Evolutionary conservation across 2,797 vertebrate genomes (phyloP).

Genomic region (Hippocampus kuda): DNA sequence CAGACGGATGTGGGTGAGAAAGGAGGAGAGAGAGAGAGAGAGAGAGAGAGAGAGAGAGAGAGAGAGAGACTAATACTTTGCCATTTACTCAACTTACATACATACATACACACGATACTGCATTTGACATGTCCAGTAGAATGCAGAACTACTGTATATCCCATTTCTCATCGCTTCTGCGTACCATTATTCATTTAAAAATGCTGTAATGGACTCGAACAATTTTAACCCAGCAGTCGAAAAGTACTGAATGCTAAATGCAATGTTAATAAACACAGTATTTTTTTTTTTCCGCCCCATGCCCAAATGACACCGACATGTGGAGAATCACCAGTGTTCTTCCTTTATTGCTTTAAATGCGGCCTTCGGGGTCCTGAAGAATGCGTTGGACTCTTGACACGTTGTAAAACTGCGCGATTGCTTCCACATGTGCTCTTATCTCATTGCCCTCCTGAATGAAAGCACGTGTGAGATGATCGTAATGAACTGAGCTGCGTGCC

Average conservation of each 20-base stretch:
- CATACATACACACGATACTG: background rate
- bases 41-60: constrained; percentile 3
- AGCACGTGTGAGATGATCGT: constrained; percentile 5
- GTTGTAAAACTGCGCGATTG: background rate
- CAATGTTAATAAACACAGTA: background rate
- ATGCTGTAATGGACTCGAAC: background rate
- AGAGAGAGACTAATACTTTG: constrained; percentile 13
- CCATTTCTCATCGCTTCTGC: background rate
- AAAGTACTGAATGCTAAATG: background rate
- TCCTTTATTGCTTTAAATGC: background rate
- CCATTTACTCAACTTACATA: constrained; percentile 13
- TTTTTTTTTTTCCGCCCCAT: background rate
- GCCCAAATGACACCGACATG: too few relatives aligned
- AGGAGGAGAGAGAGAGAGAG: background rate
- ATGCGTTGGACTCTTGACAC: background rate
- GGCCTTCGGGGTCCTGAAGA: background rate
- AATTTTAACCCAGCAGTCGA: background rate
- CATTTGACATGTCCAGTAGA: background rate
- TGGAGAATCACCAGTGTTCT: background rate
- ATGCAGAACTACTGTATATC: background rate
- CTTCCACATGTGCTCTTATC: constrained; percentile 6
- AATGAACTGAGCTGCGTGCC: background rate
- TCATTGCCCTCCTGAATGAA: constrained; percentile 1
- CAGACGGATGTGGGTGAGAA: constrained; percentile 47
- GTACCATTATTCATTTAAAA: background rate